Evolutionary conservation across 1,140 invertebrate species (phyloP).

Genomic region (Magallana ariakensis): DNA sequence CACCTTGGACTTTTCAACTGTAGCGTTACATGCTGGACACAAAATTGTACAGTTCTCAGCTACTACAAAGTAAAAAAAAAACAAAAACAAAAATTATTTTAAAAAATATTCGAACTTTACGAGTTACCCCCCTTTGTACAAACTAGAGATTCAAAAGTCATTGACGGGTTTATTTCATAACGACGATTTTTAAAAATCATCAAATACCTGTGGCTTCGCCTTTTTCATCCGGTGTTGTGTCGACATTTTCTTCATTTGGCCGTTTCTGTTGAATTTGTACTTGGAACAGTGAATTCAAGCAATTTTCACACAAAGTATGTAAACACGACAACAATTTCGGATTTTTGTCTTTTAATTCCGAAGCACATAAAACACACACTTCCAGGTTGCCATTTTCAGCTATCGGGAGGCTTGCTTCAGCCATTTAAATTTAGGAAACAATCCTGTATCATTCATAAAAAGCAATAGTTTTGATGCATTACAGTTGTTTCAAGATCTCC

Average conservation of each 20-base stretch:
- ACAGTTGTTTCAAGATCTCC: not conserved
- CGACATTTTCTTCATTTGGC: constrained; percentile 71
- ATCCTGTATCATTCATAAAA: not conserved
- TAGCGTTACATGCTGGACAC: constrained; percentile 84
- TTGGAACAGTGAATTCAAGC: constrained; percentile 86
- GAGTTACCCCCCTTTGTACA: not conserved
- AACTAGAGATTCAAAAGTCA: too few species aligned
- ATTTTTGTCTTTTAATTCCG: constrained; percentile 82
- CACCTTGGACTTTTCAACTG: constrained; percentile 83
- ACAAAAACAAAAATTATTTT: not conserved
- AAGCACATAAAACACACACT: constrained; percentile 82
- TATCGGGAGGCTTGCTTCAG: constrained; percentile 36
- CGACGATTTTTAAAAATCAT: not conserved
- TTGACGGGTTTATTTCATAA: too few species aligned
- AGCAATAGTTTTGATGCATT: not conserved
- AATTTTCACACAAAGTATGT: constrained; percentile 89
- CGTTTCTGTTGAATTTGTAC: constrained; percentile 74
- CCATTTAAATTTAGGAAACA: constrained; percentile 7
- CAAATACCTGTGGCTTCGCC: constrained; percentile 49
- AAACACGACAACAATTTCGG: constrained; percentile 92
- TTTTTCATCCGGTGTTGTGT: constrained; percentile 59
- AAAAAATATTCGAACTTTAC: not conserved
- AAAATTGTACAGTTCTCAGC: constrained; percentile 42
- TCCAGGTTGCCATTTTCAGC: constrained; percentile 55
- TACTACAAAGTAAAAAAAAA: constrained; percentile 23